phyloP scores from a whole-genome alignment of 1,140 invertebrate species.

The Drosophila bocki region DNA sequence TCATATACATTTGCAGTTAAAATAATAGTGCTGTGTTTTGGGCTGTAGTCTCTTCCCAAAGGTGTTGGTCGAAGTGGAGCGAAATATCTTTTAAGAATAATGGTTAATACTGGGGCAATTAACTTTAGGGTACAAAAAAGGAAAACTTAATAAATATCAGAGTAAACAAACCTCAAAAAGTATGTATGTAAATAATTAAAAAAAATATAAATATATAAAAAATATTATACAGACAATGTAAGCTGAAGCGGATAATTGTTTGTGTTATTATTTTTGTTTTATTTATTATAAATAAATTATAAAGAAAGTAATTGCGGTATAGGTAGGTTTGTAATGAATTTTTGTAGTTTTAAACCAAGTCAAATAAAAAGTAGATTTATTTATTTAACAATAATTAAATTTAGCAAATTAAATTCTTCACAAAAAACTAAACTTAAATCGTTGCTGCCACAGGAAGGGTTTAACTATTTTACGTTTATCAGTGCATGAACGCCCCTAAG shows the following conservation, averaged over 20 bases:
- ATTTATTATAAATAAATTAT: too few species aligned
- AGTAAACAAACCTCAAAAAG: background rate
- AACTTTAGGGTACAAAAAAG: background rate
- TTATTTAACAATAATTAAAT: background rate
- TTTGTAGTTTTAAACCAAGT: too few species aligned
- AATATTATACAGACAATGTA: background rate
- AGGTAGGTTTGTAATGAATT: too few species aligned
- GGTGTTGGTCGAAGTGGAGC: conserved; percentile 12
- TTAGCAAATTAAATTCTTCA: background rate
- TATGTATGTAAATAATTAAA: too few species aligned
- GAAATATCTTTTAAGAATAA: conserved; percentile 15
- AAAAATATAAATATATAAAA: too few species aligned
- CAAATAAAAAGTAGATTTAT: background rate
- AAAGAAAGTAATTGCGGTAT: too few species aligned
- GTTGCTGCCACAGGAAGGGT: background rate
- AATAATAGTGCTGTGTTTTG: conserved; percentile 30
- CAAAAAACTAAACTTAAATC: background rate
- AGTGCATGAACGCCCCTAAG: conserved; percentile 5
- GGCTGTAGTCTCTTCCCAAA: conserved; percentile 9
- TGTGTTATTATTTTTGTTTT: background rate
- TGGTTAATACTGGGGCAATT: conserved; percentile 9
- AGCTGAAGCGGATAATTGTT: background rate
- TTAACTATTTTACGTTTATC: conserved; percentile 4
- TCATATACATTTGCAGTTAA: conserved; percentile 47
- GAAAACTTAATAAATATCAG: background rate